A percentile compares a stretch with the other conserved stretches of the same genome.
These are phyloP conservation scores for Hololepta plana DNA, from an alignment of 2,888 invertebrate genomes.

Conservation along the genomic window DNA sequence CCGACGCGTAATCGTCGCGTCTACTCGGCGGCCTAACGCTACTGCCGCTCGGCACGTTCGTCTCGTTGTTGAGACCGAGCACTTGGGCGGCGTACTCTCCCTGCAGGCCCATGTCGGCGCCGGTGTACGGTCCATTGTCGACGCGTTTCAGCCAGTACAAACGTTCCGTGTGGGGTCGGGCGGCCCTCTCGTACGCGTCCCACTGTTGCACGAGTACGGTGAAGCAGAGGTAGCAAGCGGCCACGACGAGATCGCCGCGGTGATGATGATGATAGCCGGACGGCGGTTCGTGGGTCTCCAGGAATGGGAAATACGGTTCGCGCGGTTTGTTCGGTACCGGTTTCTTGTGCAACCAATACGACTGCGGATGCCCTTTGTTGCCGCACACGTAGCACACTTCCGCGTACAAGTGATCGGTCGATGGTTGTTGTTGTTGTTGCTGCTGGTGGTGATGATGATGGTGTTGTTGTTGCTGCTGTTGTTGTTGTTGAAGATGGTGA, in stretches of 20 bases:
- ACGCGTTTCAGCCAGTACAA: conserved; percentile 86
- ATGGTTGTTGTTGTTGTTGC: conserved; percentile 9
- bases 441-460: conserved; percentile 13
- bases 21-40: conserved; percentile 17
- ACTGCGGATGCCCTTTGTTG: conserved; percentile 43
- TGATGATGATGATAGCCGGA: conserved; percentile 39
- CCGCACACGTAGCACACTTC: conserved; percentile 56
- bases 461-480: no score
- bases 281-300: conserved; percentile 78
- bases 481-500: conserved; percentile 10
- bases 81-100: conserved; percentile 88
- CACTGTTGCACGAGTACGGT: conserved; percentile 77
- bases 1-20: conserved; percentile 15
- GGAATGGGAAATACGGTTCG: conserved; percentile 81
- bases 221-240: conserved; percentile 73
- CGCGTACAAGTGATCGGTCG: no score
- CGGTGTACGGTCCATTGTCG: conserved; percentile 77
- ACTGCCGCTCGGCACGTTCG: conserved; percentile 7
- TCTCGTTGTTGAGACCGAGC: conserved; percentile 37
- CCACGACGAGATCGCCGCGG: conserved; percentile 31
- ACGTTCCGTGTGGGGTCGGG: conserved; percentile 67
- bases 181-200: conserved; percentile 72
- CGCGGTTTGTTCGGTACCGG: conserved; percentile 47
- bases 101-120: conserved; percentile 68
- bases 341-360: conserved; percentile 42